Evolutionary conservation across 2,888 invertebrate genomes (phyloP).

Genomic region (Diarsia mendica): DNA sequence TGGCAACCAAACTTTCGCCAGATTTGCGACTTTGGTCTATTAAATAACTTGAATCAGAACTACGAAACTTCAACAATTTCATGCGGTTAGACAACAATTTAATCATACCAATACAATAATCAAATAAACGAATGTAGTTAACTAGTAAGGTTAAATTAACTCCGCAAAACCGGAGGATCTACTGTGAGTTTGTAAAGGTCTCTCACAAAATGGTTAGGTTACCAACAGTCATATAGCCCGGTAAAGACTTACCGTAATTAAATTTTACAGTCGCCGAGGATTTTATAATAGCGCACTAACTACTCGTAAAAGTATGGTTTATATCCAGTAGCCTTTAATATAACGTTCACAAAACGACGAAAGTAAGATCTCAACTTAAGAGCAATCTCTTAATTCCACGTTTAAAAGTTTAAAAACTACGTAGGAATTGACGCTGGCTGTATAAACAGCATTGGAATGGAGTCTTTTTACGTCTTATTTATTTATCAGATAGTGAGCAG

Average conservation of each 20-base stretch:
- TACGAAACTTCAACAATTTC: background rate
- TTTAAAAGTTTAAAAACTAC: constrained; percentile 39
- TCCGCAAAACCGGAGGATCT: background rate
- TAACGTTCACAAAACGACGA: constrained; percentile 32
- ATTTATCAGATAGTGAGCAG: constrained; percentile 58
- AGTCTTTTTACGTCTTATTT: constrained; percentile 43
- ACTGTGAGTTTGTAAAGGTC: background rate
- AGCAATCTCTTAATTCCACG: constrained; percentile 41
- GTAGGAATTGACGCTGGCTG: constrained; percentile 11
- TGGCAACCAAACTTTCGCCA: too few relatives aligned
- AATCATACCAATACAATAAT: background rate
- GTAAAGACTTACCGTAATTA: constrained; percentile 34
- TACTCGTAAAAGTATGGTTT: constrained; percentile 42
- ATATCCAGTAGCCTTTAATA: constrained; percentile 33
- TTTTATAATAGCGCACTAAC: constrained; percentile 33
- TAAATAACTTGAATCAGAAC: background rate
- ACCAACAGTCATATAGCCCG: background rate
- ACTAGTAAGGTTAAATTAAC: background rate
- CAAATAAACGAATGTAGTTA: background rate
- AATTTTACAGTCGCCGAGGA: constrained; percentile 28
- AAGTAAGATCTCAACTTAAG: constrained; percentile 3
- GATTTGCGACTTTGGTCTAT: background rate
- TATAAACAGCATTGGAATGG: constrained; percentile 24
- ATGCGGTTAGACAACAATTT: background rate
- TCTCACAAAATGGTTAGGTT: background rate